Evolutionary conservation across 2,113 vertebrate species (phyloP), one percentile per base, ranked within the genome.

Genomic region (Pitta sordida): DNA sequence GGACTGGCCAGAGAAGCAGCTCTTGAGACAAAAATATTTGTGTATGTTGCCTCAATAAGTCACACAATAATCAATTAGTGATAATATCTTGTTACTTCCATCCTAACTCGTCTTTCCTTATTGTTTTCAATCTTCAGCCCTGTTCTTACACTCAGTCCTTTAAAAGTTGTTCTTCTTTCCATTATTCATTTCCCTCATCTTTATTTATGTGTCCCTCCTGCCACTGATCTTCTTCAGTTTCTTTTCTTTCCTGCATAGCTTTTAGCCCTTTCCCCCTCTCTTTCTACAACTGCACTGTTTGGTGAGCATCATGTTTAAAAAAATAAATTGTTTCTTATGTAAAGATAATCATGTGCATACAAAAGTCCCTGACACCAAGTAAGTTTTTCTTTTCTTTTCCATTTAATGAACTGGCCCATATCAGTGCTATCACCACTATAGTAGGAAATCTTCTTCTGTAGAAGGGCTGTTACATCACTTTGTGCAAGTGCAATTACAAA

Each of bases 151-250:
- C 43, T 34, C 32, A 22, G 10, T 53, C 8, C 13, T 81, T 48
- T 46, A 12, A 60, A 71, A 71, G 5, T 27, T 65, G 8, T 53
- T 29, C 24, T 23, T 56, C 22, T 56, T 52, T 63, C 46, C 27
- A 34, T 87, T 75, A 48, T 48, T 78, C 37, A 13, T 4, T 78
- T 53, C 9, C 32, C 8, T 55, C 6, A 12, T 70, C 26, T 55
- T 83, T 34, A 30, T 71, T 48, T 7, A 10, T 9, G 12, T 16
- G 4, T 22, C 3, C 9, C 11, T 52, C 16, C 3, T 4, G 0
- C 4, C 9, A 2, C 7, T 30, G 15, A 15, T 39, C 34, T 59
- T 70, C 70, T 87, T 55, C 29, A 16, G 3, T 68, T 73, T 53
- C 13, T 78, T 79, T 88, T 53, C 14, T 34, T 88, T 80, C 17